A percentile compares a stretch with the other conserved stretches of the same genome.
These are phyloP conservation scores for Drosophila falleni DNA, from an alignment of 2,888 invertebrate genomes.

Conservation along the genomic window DNA sequence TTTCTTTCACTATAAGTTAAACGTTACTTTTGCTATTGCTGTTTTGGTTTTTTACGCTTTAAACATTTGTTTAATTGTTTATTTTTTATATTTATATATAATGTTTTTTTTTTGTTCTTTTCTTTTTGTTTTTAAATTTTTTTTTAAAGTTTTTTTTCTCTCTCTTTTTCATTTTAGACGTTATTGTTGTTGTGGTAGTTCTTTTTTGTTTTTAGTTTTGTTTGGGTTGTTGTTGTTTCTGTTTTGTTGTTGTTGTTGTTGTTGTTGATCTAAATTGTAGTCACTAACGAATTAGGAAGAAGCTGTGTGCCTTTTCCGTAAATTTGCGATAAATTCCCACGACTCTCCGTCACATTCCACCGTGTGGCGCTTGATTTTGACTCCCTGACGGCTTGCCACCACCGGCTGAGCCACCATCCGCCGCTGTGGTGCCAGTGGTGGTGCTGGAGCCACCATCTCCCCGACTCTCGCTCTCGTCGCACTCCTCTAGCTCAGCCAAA, in stretches of 20 bases:
- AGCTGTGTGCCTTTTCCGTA: conserved; percentile 94
- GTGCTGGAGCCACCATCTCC: conserved; percentile 71
- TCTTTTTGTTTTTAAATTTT: conserved; percentile 42
- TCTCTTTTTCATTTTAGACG: conserved; percentile 31
- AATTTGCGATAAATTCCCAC: conserved; percentile 95
- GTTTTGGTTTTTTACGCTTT: conserved; percentile 62
- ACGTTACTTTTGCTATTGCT: conserved; percentile 74
- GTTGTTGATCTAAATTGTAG: conserved; percentile 62
- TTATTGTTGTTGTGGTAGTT: conserved; percentile 36
- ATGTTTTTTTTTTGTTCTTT: conserved; percentile 48
- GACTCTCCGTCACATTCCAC: conserved; percentile 97
- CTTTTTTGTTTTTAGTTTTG: conserved; percentile 42
- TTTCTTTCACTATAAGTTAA: conserved; percentile 70
- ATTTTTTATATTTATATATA: conserved; percentile 29
- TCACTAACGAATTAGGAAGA: conserved; percentile 93
- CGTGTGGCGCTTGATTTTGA: conserved; percentile 87
- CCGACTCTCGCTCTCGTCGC: conserved; percentile 84
- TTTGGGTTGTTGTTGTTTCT: conserved; percentile 39
- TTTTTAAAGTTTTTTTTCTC: conserved; percentile 40
- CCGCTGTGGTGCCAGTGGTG: conserved; percentile 59
- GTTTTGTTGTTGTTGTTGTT: conserved; percentile 12
- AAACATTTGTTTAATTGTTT: conserved; percentile 65
- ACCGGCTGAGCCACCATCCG: conserved; percentile 8
- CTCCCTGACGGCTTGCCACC: conserved; percentile 85
- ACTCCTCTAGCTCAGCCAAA: conserved; percentile 89